Evolutionary conservation across 2,888 invertebrate genomes (phyloP), one percentile per base, ranked within the genome.

Genomic region (Stenchaetothrips biformis): DNA sequence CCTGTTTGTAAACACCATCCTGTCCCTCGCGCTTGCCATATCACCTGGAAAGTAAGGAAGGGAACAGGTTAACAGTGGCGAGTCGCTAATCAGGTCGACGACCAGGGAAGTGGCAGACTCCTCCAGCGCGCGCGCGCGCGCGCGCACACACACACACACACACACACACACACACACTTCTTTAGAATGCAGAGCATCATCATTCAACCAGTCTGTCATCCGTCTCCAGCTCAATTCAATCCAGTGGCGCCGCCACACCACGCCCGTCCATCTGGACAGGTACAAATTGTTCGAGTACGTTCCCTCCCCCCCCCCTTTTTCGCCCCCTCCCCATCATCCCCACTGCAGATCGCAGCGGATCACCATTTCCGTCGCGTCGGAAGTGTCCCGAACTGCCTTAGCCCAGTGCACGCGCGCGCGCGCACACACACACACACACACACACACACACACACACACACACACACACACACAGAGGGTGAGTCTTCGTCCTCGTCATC

Each of bases 1-100:
- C 21, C 67, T 74, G 67, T 74, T 74, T 25, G 67, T 74, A 74
- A 74, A 74, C 25, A 74, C 67, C 67, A 74, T 74, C 67, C 25
- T 74, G 67, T 74, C 25, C 67, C 67, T n/a, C 67, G n/a, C 21
- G 67, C 25, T 74, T 74, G 67, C 21, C 21, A 25, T 25, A 11
- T 74, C 67, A 74, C 67, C 67, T 74, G 67, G 9, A 74, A 74
- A 74, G 67, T 7, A 74, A 74, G 67, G 21, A 74, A 74, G 67
- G 25, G 67, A 21, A 74, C 67, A 74, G 67, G 7, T 25, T 74
- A 25, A 18, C 37, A 37, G 37, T 37, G 37, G 37, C 37, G 37
- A 37, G 37, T 37, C 37, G 37, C 37, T 37, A 37, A 37, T 37
- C 37, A 74, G 25, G 21, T 74, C 7, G 25, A 74, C 21, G 59